These are phyloP conservation scores for Oeneis ivallda DNA, from an alignment of 2,888 invertebrate genomes.

Conservation along the genomic window DNA sequence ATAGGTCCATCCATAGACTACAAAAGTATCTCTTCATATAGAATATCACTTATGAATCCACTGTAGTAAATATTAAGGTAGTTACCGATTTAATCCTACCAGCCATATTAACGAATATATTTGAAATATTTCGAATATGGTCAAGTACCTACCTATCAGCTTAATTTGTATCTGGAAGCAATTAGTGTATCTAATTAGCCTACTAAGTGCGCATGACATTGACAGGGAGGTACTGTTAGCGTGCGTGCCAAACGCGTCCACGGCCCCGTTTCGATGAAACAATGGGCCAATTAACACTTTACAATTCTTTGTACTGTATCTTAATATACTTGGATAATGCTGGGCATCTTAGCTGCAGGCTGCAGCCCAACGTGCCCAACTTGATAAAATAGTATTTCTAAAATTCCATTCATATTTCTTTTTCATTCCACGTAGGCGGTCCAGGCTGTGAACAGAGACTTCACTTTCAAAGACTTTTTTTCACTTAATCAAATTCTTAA, in stretches of 20 bases:
- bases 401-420: too few relatives aligned
- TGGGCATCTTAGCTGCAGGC: constrained; percentile 1
- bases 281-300: constrained; percentile 67
- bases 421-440: too few relatives aligned
- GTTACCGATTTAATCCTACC: too few relatives aligned
- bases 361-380: not conserved
- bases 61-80: too few relatives aligned
- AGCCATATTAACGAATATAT: too few relatives aligned
- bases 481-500: too few relatives aligned
- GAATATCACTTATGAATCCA: too few relatives aligned
- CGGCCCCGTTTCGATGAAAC: constrained; percentile 52
- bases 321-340: constrained; percentile 24
- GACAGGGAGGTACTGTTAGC: constrained; percentile 62
- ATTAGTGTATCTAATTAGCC: constrained; percentile 48
- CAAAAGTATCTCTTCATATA: too few relatives aligned
- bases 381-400: too few relatives aligned
- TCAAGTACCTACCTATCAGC: not conserved
- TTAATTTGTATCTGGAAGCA: constrained; percentile 30
- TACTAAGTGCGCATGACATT: constrained; percentile 54
- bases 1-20: too few relatives aligned
- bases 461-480: too few relatives aligned
- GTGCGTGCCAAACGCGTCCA: constrained; percentile 59
- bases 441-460: too few relatives aligned
- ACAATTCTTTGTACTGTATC: constrained; percentile 65
- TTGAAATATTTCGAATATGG: not conserved